Conservation (phyloP, 2,888 invertebrate genomes). For the Hylaea fasciaria region DNA sequence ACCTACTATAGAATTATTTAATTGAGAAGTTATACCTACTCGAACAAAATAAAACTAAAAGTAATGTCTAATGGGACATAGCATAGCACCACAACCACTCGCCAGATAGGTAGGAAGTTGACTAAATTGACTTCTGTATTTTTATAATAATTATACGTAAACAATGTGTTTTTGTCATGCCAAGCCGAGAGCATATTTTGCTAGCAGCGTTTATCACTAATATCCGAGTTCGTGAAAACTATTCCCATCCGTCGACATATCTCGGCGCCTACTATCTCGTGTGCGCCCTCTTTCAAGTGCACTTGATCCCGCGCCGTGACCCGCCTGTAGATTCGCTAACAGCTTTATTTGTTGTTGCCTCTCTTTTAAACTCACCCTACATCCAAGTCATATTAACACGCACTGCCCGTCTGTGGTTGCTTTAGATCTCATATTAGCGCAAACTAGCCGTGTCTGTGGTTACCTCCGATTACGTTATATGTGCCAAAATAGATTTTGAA, state of each 20-base stretch:
- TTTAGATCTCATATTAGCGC: constrained; percentile 44
- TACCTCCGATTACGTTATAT: constrained; percentile 34
- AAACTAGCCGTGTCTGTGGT: constrained; percentile 34
- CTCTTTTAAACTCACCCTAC: constrained; percentile 59
- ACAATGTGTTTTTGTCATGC: no score
- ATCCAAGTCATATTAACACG: constrained; percentile 50
- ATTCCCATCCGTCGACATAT: constrained; percentile 28
- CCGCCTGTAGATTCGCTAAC: constrained; percentile 77
- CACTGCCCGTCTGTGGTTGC: constrained; percentile 33
- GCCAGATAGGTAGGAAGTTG: no score
- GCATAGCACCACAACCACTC: neutral
- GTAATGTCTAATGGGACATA: no score
- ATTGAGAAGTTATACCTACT: no score
- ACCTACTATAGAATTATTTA: no score
- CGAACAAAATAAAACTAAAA: no score
- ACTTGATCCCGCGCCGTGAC: constrained; percentile 82
- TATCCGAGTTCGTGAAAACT: no score
- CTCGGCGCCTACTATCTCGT: constrained; percentile 42
- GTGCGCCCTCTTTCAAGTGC: constrained; percentile 60
- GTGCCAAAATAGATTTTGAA: constrained; percentile 22
- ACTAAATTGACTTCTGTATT: no score
- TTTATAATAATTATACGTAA: no score
- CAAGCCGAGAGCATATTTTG: no score
- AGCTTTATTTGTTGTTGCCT: constrained; percentile 81
- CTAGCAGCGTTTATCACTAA: no score